Percentiles rank a stretch among this genome's conserved stretches.
Evolutionary conservation across 2,113 vertebrate genomes (phyloP).

Genomic region (Rafetus swinhoei): DNA sequence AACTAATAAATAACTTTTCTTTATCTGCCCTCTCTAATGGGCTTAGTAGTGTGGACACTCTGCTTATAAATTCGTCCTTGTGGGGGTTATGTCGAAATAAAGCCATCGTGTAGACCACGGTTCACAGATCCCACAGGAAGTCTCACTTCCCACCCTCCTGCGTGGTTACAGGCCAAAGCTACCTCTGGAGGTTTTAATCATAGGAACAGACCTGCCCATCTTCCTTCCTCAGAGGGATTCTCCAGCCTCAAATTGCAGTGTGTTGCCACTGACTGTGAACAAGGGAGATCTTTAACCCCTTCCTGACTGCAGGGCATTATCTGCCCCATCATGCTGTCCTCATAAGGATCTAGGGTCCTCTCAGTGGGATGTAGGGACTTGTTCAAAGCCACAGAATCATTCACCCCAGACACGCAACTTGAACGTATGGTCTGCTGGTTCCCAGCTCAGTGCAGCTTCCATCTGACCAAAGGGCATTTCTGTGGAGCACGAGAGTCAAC

Average conservation of each 20-base stretch:
- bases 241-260: neutral
- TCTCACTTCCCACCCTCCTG: neutral
- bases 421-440: neutral
- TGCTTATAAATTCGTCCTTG: neutral
- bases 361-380: accelerated
- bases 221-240: neutral
- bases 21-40: no score
- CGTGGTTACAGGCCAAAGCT: neutral
- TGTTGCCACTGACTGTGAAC: neutral
- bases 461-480: neutral
- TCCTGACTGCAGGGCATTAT: neutral
- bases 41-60: neutral
- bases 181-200: neutral
- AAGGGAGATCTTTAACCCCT: neutral
- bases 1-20: no score
- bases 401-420: neutral
- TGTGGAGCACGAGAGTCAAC: neutral
- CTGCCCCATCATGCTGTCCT: neutral
- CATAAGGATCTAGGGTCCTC: no score
- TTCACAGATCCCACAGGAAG: neutral
- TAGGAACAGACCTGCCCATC: neutral
- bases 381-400: neutral
- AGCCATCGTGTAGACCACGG: neutral
- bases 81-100: no score
- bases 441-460: neutral